Conservation (phyloP, 2,888 invertebrate genomes). For the Lepetodrilus schrolli region DNA sequence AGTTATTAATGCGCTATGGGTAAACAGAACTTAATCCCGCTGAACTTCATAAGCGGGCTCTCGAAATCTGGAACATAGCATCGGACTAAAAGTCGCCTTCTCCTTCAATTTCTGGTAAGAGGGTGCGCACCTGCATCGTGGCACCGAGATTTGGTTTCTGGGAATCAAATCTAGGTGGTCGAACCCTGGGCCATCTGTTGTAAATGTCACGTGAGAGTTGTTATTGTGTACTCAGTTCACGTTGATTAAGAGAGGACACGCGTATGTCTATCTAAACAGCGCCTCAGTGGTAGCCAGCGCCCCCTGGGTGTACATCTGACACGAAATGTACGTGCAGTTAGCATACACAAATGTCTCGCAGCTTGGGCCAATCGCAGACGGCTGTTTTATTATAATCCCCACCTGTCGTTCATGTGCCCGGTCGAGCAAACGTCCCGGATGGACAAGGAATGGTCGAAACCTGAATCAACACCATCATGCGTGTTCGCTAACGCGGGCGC, state of each 20-base stretch:
- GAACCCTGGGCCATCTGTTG: neutral
- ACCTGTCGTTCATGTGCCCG: no score
- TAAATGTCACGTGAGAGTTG: slow-evolving; percentile 3
- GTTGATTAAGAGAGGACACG: slow-evolving; percentile 9
- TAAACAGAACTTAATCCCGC: no score
- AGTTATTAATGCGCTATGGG: no score
- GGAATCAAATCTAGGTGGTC: neutral
- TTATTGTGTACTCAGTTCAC: neutral
- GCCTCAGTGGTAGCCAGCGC: neutral
- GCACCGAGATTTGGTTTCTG: neutral
- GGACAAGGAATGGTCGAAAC: neutral
- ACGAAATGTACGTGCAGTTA: slow-evolving; percentile 16
- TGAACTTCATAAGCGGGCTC: no score
- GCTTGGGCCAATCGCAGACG: slow-evolving; percentile 1
- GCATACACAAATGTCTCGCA: neutral
- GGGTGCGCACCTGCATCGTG: no score
- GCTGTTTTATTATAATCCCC: neutral
- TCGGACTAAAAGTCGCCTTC: no score
- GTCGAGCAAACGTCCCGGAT: neutral
- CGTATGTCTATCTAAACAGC: slow-evolving; percentile 16
- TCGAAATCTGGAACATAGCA: no score
- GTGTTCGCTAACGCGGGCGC: neutral
- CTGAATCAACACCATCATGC: neutral
- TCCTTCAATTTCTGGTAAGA: no score
- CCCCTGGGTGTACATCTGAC: neutral